Evolutionary conservation across 2,888 invertebrate species (phyloP).

Genomic region (Microctonus brassicae): DNA sequence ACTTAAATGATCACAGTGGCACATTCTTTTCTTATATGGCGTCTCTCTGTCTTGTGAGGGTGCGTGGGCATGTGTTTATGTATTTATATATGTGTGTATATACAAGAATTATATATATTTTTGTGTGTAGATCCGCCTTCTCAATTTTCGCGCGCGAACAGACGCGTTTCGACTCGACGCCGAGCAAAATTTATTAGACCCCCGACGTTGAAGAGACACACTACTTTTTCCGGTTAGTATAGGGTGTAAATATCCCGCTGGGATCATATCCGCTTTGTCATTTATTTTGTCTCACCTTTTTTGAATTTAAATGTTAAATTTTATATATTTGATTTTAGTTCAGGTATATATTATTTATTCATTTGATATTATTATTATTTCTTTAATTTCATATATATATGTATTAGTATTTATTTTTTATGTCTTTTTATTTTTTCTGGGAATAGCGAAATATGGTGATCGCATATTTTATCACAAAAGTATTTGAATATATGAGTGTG

Average conservation of each 20-base stretch:
- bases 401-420: background rate
- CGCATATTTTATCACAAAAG: background rate
- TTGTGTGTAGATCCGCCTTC: constrained; percentile 17
- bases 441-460: background rate
- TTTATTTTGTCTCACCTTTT: constrained; percentile 23
- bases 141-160: constrained; percentile 26
- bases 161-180: constrained; percentile 10
- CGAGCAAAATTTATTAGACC: constrained; percentile 19
- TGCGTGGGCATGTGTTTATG: background rate
- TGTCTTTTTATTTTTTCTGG: background rate
- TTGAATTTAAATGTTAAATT: too few species aligned
- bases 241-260: constrained; percentile 35
- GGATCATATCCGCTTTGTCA: constrained; percentile 34
- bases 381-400: background rate
- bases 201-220: constrained; percentile 28
- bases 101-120: background rate
- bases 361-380: background rate
- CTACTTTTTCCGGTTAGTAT: constrained; percentile 6
- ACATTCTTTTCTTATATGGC: too few species aligned
- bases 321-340: too few species aligned
- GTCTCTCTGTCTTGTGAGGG: background rate
- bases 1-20: too few species aligned
- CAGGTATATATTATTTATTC: too few species aligned
- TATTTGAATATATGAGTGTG: background rate
- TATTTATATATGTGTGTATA: background rate